Evolutionary conservation across 2,888 invertebrate genomes (phyloP).

Genomic region (Nesidiocoris tenuis): DNA sequence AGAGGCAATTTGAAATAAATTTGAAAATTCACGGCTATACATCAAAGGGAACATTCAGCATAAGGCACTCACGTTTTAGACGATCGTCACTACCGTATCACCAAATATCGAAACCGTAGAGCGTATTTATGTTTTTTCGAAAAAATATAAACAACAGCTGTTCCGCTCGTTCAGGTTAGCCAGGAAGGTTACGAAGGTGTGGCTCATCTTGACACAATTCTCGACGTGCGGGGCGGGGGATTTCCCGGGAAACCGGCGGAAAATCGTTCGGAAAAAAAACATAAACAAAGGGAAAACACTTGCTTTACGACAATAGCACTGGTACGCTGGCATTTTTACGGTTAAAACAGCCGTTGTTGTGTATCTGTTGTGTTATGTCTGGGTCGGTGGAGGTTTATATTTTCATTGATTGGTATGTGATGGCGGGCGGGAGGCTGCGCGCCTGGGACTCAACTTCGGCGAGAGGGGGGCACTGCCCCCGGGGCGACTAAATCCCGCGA

Average conservation of each 20-base stretch:
- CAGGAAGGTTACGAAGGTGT: slow-evolving; percentile 37
- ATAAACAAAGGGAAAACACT: slow-evolving; percentile 44
- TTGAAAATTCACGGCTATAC: too few relatives aligned
- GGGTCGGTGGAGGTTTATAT: slow-evolving; percentile 49
- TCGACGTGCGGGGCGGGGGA: neutral
- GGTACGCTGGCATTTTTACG: neutral
- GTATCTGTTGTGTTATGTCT: slow-evolving; percentile 47
- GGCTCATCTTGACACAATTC: slow-evolving; percentile 41
- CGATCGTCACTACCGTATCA: too few relatives aligned
- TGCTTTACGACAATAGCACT: neutral
- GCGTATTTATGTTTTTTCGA: slow-evolving; percentile 33
- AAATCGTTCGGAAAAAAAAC: slow-evolving; percentile 41
- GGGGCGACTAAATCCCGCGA: neutral
- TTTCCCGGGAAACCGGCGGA: neutral
- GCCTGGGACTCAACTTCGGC: slow-evolving; percentile 8
- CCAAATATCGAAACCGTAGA: too few relatives aligned
- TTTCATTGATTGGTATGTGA: slow-evolving; percentile 51
- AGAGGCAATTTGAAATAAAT: too few relatives aligned
- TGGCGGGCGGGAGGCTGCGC: slow-evolving; percentile 44
- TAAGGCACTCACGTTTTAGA: too few relatives aligned
- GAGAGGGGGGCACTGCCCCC: slow-evolving; percentile 29
- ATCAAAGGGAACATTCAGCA: too few relatives aligned
- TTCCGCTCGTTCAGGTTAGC: slow-evolving; percentile 8
- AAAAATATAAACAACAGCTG: slow-evolving; percentile 41
- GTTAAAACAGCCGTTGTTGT: slow-evolving; percentile 44